Percentiles rank a stretch among this genome's conserved stretches.
Conservation (phyloP, 1,140 invertebrate genomes). For the Antheraea mylitta region DNA sequence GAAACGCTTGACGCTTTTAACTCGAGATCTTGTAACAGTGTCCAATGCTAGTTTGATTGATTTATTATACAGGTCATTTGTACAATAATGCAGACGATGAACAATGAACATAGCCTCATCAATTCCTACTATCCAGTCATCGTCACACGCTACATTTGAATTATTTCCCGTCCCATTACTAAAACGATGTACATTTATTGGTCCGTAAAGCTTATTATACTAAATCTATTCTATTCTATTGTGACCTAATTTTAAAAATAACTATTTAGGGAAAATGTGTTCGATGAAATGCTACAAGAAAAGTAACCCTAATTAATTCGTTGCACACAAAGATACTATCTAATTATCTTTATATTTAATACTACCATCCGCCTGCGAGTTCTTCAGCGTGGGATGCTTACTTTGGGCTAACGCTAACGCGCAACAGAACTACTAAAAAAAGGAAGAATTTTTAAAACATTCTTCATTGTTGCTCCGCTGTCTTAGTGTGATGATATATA, state of each 20-base stretch:
- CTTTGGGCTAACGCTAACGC: too few relatives aligned
- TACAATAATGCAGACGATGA: constrained; percentile 45
- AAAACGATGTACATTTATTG: background rate
- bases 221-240: background rate
- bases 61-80: constrained; percentile 55
- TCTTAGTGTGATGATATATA: too few relatives aligned
- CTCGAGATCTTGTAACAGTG: constrained; percentile 17
- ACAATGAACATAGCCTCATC: constrained; percentile 49
- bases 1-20: constrained; percentile 16
- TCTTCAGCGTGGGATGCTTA: too few relatives aligned
- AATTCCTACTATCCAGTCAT: constrained; percentile 22
- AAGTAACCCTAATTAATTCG: background rate
- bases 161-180: constrained; percentile 16
- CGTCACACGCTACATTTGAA: constrained; percentile 19
- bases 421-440: too few relatives aligned
- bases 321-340: too few relatives aligned
- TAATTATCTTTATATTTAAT: too few relatives aligned
- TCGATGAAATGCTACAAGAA: background rate
- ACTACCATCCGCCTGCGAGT: too few relatives aligned
- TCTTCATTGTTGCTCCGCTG: too few relatives aligned
- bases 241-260: background rate
- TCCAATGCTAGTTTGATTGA: constrained; percentile 60
- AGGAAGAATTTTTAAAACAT: too few relatives aligned
- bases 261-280: background rate
- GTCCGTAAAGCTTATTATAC: background rate